Percentiles rank a stretch among this genome's conserved stretches.
These are phyloP conservation scores for Homalodisca vitripennis DNA, from an alignment of 1,140 invertebrate species.

Conservation along the genomic window DNA sequence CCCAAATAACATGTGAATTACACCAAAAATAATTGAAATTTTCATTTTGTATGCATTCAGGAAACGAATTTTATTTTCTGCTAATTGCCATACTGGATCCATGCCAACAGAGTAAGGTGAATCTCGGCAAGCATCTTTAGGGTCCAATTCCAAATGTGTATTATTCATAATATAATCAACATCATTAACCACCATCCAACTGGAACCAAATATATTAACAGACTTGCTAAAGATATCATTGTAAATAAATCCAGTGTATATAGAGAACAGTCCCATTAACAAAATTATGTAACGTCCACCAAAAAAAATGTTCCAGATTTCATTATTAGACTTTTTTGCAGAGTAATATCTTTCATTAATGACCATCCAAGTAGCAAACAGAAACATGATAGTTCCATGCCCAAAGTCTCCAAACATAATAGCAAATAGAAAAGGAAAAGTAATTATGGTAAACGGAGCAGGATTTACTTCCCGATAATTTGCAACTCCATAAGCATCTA, in stretches of 20 bases:
- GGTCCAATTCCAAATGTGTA: constrained; percentile 46
- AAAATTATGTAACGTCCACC: constrained; percentile 81
- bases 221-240: constrained; percentile 84
- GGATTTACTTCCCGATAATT: constrained; percentile 96
- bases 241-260: constrained; percentile 70
- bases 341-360: constrained; percentile 52
- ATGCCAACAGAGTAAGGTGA: constrained; percentile 60
- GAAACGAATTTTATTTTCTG: constrained; percentile 82
- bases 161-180: constrained; percentile 45
- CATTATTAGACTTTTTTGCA: constrained; percentile 47
- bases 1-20: constrained; percentile 82
- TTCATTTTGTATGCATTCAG: constrained; percentile 94
- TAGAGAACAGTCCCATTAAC: constrained; percentile 63
- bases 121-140: constrained; percentile 40
- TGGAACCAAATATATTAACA: constrained; percentile 76
- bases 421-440: constrained; percentile 64
- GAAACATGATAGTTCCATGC: constrained; percentile 58
- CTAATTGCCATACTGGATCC: constrained; percentile 61
- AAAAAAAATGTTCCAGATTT: constrained; percentile 72
- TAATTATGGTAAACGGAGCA: constrained; percentile 53
- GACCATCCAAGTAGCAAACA: constrained; percentile 57
- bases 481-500: constrained; percentile 96
- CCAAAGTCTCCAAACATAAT: constrained; percentile 66
- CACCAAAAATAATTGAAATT: constrained; percentile 86
- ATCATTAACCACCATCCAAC: constrained; percentile 61